phyloP scores from a whole-genome alignment of 2,888 invertebrate species.

The Amiota communis region DNA sequence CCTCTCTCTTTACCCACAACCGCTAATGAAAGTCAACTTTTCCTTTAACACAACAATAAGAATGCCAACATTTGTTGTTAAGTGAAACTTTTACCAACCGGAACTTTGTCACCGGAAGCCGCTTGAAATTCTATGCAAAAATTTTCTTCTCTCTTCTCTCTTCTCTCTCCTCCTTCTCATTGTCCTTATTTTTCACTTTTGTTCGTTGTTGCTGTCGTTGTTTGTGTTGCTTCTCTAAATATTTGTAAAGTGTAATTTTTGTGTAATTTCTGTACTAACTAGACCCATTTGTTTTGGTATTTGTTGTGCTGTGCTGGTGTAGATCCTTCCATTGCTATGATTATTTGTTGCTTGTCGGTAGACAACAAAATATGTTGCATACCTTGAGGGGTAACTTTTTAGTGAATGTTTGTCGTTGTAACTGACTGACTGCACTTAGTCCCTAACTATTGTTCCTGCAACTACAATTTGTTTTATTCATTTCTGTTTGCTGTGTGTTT shows the following conservation, averaged over 20 bases:
- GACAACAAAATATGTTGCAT: constrained; percentile 17
- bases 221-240: not conserved
- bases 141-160: not conserved
- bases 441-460: too few relatives aligned
- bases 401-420: not conserved
- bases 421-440: not conserved
- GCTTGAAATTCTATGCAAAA: not conserved
- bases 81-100: constrained; percentile 8
- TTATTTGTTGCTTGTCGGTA: not conserved
- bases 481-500: not conserved
- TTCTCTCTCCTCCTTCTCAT: not conserved
- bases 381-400: not conserved
- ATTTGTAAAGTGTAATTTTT: not conserved
- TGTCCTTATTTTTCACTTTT: not conserved
- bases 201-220: not conserved
- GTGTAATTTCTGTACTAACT: not conserved
- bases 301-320: too few relatives aligned
- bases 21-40: constrained; percentile 45
- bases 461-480: too few relatives aligned
- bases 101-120: not conserved
- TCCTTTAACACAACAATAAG: not conserved
- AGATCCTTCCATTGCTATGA: too few relatives aligned
- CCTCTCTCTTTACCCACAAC: constrained; percentile 22
- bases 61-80: constrained; percentile 18
- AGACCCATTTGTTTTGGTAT: not conserved